Conservation (phyloP, 1,140 invertebrate species). For the Branchinecta lindahli region DNA sequence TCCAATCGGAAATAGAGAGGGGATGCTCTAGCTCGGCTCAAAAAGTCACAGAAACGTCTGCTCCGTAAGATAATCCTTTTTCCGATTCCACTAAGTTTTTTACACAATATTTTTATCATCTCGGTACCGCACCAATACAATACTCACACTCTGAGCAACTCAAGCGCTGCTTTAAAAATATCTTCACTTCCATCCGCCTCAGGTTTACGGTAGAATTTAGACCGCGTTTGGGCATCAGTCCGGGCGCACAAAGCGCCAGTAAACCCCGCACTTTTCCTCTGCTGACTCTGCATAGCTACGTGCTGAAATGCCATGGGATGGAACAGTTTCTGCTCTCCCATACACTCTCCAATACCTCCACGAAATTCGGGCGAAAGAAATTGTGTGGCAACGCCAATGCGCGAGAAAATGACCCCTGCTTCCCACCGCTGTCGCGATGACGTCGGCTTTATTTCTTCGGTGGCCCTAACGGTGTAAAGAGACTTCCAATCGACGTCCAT, state of each 20-base stretch:
- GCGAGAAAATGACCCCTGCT: neutral
- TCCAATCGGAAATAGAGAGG: too few species aligned
- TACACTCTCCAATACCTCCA: neutral
- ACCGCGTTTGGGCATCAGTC: neutral
- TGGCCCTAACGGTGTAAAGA: neutral
- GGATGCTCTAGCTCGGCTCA: too few species aligned
- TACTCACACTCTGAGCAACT: neutral
- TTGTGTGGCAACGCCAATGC: neutral
- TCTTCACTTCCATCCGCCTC: neutral
- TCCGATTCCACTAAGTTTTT: too few species aligned
- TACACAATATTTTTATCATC: too few species aligned
- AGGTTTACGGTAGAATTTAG: neutral
- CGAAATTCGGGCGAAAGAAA: neutral
- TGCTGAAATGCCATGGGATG: constrained; percentile 1
- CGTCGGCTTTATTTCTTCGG: neutral
- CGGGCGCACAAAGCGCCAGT: neutral
- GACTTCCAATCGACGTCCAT: constrained; percentile 6
- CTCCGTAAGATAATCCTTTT: too few species aligned
- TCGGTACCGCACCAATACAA: too few species aligned
- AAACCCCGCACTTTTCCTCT: constrained; percentile 1
- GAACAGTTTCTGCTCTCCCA: neutral
- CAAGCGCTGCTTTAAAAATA: constrained; percentile 1
- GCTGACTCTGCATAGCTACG: neutral
- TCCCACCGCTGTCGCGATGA: neutral
- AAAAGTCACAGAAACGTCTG: too few species aligned